Percentiles rank a stretch among this genome's conserved stretches.
Conservation (phyloP, 2,888 invertebrate genomes). For the Leucozona laternaria region DNA sequence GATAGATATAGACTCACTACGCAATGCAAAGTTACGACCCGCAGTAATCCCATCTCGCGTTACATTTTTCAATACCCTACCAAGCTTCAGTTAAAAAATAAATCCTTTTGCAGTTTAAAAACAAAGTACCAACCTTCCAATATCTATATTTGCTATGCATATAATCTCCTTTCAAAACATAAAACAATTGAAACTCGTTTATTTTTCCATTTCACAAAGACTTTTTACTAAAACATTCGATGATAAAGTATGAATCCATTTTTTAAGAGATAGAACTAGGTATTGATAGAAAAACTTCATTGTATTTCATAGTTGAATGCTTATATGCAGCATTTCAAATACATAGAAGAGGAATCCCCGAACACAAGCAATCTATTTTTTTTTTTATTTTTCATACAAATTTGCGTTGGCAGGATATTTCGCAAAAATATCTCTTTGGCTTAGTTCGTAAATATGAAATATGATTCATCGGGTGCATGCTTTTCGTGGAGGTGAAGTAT, state of each 20-base stretch:
- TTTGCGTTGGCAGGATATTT: constrained; percentile 83
- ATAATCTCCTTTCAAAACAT: constrained; percentile 24
- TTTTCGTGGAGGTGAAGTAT: constrained; percentile 31
- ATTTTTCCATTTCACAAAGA: not conserved
- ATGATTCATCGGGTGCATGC: constrained; percentile 56
- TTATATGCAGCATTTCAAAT: not conserved
- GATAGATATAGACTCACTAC: too few species aligned
- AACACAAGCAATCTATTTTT: constrained; percentile 81
- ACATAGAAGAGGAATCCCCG: constrained; percentile 70
- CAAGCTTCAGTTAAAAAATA: not conserved
- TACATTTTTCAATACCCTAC: not conserved
- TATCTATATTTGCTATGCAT: not conserved
- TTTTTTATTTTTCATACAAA: constrained; percentile 80
- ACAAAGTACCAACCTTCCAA: not conserved
- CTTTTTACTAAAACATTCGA: constrained; percentile 6
- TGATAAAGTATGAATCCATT: constrained; percentile 17
- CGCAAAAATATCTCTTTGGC: constrained; percentile 79
- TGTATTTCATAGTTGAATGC: constrained; percentile 6
- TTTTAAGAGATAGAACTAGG: constrained; percentile 1
- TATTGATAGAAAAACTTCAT: not conserved
- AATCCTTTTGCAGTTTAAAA: not conserved
- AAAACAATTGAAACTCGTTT: constrained; percentile 21
- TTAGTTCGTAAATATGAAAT: too few species aligned
- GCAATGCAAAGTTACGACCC: not conserved
- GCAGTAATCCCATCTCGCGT: constrained; percentile 1